Evolutionary conservation across 1,140 invertebrate genomes (phyloP), one percentile per base, ranked within the genome.

Genomic region (Littorina saxatilis): DNA sequence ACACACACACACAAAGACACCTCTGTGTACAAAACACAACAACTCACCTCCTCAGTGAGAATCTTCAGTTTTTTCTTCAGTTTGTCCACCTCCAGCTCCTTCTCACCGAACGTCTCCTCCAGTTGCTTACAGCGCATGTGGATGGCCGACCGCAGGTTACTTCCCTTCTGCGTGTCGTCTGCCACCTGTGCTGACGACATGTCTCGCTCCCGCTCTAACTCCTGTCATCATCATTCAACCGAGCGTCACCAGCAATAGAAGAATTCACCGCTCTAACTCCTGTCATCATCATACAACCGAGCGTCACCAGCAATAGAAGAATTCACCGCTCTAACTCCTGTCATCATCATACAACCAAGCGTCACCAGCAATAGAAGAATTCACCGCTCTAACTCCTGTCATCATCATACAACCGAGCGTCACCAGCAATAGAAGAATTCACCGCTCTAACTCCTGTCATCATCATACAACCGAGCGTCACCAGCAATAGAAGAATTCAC

Each of bases 71-170:
- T 91, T 40, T 81, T 81, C 79, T 86, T 87, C 37, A 90, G 82
- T 79, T 88, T 85, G 27, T 90, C 87, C 35, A 91, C 61, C 82
- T 92, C 90, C 61, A 87, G 79, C 50, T 91, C 88, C 55, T 91
- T 87, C 27, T 84, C 82, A 27, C 86, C 72, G 77, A 87, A 87
- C 68, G 87, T 87, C 43, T 87, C 86, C 66, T 91, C 87, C 17
- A 92, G 84, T 50, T 90, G 88, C 63, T 85, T 85, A 82, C 85
- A 87, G 47, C 85, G 87, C 11, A 84, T 81, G 37, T 85, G 77
- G 1, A 88, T 85, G 17, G 85, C 84, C 17, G 85, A 84, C 74
- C 88, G 87, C 52, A 86, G 86, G 68, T 89, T 89, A 13, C 82
- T 58, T 15, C 86, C 35, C 79, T 83, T 88, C 79, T 89, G 85